Conservation (phyloP, 2,797 vertebrate genomes). For the Mus caroli region DNA sequence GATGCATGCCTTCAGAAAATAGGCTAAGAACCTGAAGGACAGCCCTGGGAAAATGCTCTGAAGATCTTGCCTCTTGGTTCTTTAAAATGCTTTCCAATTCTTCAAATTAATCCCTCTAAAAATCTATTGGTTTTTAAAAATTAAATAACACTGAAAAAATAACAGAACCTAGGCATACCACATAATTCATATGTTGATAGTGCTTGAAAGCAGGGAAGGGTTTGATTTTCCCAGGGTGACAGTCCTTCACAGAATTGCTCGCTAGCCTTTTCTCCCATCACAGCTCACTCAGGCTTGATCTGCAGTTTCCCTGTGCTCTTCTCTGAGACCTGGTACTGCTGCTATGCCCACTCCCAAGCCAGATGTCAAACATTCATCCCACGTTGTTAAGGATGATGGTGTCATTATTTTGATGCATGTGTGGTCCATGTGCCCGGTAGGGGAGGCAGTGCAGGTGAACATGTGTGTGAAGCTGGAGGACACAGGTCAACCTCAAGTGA, state of each 20-base stretch:
- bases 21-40: neutral
- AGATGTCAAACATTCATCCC: neutral
- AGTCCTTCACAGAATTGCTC: neutral
- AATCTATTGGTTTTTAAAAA: neutral
- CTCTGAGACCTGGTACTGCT: neutral
- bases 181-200: neutral
- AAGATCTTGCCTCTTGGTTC: neutral
- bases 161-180: neutral
- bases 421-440: neutral
- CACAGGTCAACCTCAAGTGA: neutral
- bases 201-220: neutral
- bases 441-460: neutral
- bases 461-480: neutral
- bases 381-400: no score
- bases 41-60: neutral
- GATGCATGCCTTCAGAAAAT: neutral
- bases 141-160: neutral
- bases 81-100: slow-evolving; percentile 3
- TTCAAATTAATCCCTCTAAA: neutral
- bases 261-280: neutral
- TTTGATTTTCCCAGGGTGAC: neutral
- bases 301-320: neutral
- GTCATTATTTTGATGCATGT: neutral
- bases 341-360: neutral
- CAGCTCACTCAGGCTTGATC: neutral